phyloP scores from a whole-genome alignment of 2,888 invertebrate species.

The Pristionchus maxplancki region DNA sequence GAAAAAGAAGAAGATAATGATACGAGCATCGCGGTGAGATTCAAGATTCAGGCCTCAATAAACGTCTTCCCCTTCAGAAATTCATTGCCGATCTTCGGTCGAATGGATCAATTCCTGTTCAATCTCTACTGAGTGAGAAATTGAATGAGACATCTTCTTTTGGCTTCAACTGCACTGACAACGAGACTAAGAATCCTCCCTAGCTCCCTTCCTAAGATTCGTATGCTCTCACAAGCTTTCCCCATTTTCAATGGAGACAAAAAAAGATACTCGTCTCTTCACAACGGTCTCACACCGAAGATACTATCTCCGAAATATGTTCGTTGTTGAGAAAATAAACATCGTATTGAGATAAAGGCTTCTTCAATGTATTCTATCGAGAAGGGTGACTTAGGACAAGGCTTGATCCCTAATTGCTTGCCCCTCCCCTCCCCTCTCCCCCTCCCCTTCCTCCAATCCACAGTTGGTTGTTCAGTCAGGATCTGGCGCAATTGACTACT shows the following conservation, averaged over 20 bases:
- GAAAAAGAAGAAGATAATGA: neutral
- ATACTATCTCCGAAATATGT: too few relatives aligned
- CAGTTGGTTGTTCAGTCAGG: neutral
- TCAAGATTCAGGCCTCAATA: neutral
- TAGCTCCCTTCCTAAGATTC: neutral
- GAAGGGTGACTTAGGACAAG: neutral
- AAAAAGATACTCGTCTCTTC: too few relatives aligned
- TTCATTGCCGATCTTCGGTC: neutral
- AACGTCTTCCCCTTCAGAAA: neutral
- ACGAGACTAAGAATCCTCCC: neutral
- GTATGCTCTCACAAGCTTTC: too few relatives aligned
- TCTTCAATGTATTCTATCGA: too few relatives aligned
- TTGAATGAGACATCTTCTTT: neutral
- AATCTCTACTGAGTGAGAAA: neutral
- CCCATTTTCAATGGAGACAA: too few relatives aligned
- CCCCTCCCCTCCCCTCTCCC: neutral
- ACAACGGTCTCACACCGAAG: too few relatives aligned
- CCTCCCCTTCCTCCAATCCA: neutral
- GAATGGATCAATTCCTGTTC: neutral
- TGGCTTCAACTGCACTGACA: neutral
- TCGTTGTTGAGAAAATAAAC: too few relatives aligned
- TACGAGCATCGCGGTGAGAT: too few relatives aligned
- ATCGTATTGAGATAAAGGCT: too few relatives aligned
- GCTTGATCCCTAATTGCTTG: neutral
- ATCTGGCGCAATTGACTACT: conserved; percentile 24